Evolutionary conservation across 2,888 invertebrate species (phyloP), one percentile per base, ranked within the genome.

Genomic region (Ditylenchus weischeri): DNA sequence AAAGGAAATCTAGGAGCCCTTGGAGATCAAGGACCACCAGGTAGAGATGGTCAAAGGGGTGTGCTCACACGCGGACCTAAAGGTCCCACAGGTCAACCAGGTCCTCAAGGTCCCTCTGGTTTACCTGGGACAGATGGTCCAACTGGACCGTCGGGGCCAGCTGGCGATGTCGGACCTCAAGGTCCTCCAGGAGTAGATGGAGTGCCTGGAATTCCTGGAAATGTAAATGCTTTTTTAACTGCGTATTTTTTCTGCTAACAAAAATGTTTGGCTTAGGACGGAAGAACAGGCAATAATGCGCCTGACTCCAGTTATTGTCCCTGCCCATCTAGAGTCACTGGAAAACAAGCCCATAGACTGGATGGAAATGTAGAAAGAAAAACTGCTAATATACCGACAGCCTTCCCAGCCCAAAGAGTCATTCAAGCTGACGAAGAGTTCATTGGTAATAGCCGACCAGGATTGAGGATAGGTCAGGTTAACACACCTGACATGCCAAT

Each of bases 101-200:
- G 57, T 54, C 13, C 57, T 18, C 35, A 23, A 18, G 23, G 36
- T 70, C 62, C 68, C 29, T 67, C 69, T 29, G 59, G 59, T 5
- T 1, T 11, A 29, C 35, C 59, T 21, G 59, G 59, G 4, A 19
- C 59, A 29, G 36, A 19, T 7, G 29, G 43, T 47, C 43, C 43
- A 47, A 6, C 48, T 11, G 62, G 62, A 48, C 62, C 18, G 7
- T 15, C 48, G 11, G 43, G 43, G 8, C 62, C 62, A 62, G 49
- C 29, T 8, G 48, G 71, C 1, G 65, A 70, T 50, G 63, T 71
- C 60, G 78, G 78, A 66, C 71, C 72, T 43, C 57, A 70, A n/a
- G 62, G 62, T 5, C 69, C 69, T 21, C 57, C 72, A 51, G 78
- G 78, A 62, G 69, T 70, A 58, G 62, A 68, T 35, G 79, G 77